A percentile compares a stretch with the other conserved stretches of the same genome.
Evolutionary conservation across 2,113 vertebrate species (phyloP).

Genomic region (Motacilla tschutschensis): DNA sequence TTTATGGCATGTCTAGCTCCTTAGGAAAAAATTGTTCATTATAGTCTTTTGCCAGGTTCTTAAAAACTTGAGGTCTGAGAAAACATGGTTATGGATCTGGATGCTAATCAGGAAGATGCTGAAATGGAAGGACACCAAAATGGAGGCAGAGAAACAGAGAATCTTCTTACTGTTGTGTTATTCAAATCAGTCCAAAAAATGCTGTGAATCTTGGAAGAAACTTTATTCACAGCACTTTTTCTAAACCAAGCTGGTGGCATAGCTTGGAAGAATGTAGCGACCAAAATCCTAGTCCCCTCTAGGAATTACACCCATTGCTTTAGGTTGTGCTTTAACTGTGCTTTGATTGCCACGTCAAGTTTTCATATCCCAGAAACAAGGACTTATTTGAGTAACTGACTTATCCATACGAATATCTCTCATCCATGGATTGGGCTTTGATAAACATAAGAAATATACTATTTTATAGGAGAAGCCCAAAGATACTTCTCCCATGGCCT

Average conservation of each 20-base stretch:
- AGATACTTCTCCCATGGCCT: background rate
- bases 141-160: background rate
- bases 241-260: background rate
- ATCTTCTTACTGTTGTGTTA: background rate
- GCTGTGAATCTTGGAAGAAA: background rate
- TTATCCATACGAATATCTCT: background rate
- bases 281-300: background rate
- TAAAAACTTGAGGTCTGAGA: background rate
- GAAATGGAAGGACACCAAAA: background rate
- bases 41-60: background rate
- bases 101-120: background rate
- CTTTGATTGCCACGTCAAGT: background rate
- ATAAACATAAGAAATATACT: background rate
- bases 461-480: background rate
- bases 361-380: background rate
- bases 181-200: background rate
- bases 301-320: background rate
- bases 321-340: background rate
- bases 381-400: background rate
- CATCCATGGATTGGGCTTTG: background rate
- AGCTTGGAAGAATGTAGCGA: background rate
- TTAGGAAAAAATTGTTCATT: background rate
- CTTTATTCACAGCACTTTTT: background rate
- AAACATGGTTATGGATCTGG: background rate
- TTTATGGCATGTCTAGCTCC: background rate